Conservation (phyloP, 2,113 vertebrate species). For the Rousettus leschenaultii region DNA sequence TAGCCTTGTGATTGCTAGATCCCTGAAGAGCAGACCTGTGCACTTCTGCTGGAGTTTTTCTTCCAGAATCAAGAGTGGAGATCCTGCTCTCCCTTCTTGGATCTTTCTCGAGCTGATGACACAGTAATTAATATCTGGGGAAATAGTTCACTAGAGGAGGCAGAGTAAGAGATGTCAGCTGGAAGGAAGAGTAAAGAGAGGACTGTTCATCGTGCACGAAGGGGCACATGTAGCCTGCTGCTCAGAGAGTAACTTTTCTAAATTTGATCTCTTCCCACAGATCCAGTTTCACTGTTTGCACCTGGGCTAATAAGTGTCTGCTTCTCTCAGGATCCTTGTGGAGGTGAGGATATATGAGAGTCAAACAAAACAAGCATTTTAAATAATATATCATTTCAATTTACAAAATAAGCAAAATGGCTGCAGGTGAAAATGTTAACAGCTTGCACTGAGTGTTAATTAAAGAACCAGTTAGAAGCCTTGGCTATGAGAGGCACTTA, state of each 20-base stretch:
- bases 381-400: not conserved
- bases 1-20: not conserved
- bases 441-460: not conserved
- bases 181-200: not conserved
- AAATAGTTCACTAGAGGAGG: not conserved
- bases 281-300: not conserved
- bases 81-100: not conserved
- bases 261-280: slow-evolving; percentile 37
- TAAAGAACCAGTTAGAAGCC: slow-evolving; percentile 31
- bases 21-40: not conserved
- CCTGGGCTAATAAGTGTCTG: not conserved
- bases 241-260: not conserved
- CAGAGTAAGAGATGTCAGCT: not conserved
- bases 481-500: not conserved
- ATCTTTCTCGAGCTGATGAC: not conserved
- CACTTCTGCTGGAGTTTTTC: not conserved
- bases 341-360: slow-evolving; percentile 35
- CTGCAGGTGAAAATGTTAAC: not conserved
- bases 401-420: not conserved
- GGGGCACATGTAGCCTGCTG: not conserved
- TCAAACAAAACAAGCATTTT: not conserved
- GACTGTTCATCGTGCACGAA: not conserved
- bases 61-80: not conserved
- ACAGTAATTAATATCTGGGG: not conserved
- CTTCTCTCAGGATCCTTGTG: not conserved